These are phyloP conservation scores for Octodon degus DNA, from an alignment of 2,113 vertebrate species.

Conservation along the genomic window DNA sequence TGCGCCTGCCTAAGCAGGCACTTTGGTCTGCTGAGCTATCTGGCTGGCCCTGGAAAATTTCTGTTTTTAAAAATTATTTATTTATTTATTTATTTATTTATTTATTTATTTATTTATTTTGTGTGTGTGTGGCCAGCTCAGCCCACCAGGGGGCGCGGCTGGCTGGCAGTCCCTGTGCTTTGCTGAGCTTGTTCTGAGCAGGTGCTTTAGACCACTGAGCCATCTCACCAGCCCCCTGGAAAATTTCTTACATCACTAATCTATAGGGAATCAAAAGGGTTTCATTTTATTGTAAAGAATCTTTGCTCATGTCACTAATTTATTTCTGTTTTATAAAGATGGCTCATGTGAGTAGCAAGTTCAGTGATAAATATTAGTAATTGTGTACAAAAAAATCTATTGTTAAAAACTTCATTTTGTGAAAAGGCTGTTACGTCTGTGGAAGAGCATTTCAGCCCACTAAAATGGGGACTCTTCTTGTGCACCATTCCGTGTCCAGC, in stretches of 20 bases:
- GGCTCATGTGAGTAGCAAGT: constrained; percentile 12
- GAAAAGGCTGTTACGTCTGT: not conserved
- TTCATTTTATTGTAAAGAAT: not conserved
- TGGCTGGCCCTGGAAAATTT: not conserved
- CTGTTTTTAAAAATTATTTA: no score
- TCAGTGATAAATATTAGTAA: not conserved
- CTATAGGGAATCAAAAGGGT: not conserved
- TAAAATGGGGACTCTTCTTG: constrained; percentile 16
- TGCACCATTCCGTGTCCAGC: not conserved
- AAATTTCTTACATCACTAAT: not conserved
- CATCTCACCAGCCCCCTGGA: no score
- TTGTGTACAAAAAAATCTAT: not conserved
- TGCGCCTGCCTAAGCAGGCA: no score
- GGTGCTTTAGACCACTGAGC: no score
- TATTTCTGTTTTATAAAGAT: not conserved
- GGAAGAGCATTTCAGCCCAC: constrained; percentile 4
- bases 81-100: no score
- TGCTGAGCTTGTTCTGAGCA: no score
- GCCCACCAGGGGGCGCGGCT: no score
- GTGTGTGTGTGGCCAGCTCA: no score
- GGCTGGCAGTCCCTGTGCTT: no score
- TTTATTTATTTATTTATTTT: no score
- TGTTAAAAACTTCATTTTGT: not conserved
- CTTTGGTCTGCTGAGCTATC: no score
- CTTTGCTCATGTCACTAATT: not conserved